Evolutionary conservation across 1,140 invertebrate species (phyloP).

Genomic region (Octopus sinensis): DNA sequence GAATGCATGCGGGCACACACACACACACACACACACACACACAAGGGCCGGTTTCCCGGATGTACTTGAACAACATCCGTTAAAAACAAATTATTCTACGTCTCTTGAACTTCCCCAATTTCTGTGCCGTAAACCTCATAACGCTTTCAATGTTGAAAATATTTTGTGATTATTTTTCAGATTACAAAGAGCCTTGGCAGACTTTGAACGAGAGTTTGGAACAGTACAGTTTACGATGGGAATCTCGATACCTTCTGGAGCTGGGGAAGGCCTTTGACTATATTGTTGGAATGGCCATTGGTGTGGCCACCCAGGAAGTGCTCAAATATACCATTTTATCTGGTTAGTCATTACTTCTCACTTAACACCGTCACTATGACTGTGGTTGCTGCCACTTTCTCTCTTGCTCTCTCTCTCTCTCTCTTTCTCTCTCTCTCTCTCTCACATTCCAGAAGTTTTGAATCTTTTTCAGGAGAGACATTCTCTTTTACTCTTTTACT

Average conservation of each 20-base stretch:
- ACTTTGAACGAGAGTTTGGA: conserved; percentile 65
- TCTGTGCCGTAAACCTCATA: no score
- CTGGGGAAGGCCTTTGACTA: conserved; percentile 60
- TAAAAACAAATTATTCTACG: no score
- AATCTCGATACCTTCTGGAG: conserved; percentile 69
- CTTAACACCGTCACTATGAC: background rate
- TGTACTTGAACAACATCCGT: no score
- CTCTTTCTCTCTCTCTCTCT: no score
- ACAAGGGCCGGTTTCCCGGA: background rate
- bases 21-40: background rate
- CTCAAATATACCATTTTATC: conserved; percentile 72
- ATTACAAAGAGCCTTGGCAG: conserved; percentile 65
- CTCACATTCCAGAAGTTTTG: no score
- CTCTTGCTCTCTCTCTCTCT: no score
- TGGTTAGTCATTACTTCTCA: conserved; percentile 52
- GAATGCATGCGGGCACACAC: background rate
- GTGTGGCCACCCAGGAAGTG: conserved; percentile 71
- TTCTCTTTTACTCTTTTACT: no score
- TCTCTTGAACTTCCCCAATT: no score
- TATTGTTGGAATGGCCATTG: conserved; percentile 65
- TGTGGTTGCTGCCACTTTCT: no score
- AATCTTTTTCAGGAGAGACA: no score
- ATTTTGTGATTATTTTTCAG: conserved; percentile 30
- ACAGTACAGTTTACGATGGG: conserved; percentile 71
- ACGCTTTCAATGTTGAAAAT: background rate